These are phyloP conservation scores for Harpalus rubripes DNA, from an alignment of 2,888 invertebrate genomes.

Conservation along the genomic window DNA sequence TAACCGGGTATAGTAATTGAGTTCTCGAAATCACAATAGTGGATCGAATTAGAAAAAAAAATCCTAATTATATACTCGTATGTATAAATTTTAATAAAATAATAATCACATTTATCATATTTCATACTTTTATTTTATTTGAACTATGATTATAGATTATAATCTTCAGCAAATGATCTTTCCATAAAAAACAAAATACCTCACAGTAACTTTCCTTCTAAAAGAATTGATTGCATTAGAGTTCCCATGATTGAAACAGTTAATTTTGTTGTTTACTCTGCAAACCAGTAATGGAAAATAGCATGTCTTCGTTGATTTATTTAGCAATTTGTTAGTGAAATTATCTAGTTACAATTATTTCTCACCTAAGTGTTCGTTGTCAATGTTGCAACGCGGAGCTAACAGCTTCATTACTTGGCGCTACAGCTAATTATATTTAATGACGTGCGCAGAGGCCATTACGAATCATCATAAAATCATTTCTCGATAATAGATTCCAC, in stretches of 20 bases:
- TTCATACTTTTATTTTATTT: too few relatives aligned
- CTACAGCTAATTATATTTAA: constrained; percentile 49
- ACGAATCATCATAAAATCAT: constrained; percentile 49
- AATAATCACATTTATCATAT: too few relatives aligned
- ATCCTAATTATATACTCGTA: too few relatives aligned
- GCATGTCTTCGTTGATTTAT: constrained; percentile 52
- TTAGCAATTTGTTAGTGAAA: constrained; percentile 54
- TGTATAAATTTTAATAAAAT: too few relatives aligned
- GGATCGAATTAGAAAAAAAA: too few relatives aligned
- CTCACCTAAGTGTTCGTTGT: constrained; percentile 48
- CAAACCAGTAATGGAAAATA: constrained; percentile 30
- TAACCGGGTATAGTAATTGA: too few relatives aligned
- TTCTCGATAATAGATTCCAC: constrained; percentile 36
- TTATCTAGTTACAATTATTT: constrained; percentile 53
- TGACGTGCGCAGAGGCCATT: constrained; percentile 30
- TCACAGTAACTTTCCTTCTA: background rate
- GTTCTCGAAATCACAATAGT: too few relatives aligned
- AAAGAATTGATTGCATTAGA: background rate
- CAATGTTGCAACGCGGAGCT: constrained; percentile 37
- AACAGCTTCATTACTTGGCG: constrained; percentile 48
- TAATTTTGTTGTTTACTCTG: constrained; percentile 36
- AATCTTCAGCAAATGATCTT: background rate
- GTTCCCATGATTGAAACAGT: constrained; percentile 1
- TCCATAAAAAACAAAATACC: background rate
- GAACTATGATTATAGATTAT: too few relatives aligned